These are phyloP conservation scores for Neoaliturus tenellus DNA, from an alignment of 2,888 invertebrate species.

Conservation along the genomic window DNA sequence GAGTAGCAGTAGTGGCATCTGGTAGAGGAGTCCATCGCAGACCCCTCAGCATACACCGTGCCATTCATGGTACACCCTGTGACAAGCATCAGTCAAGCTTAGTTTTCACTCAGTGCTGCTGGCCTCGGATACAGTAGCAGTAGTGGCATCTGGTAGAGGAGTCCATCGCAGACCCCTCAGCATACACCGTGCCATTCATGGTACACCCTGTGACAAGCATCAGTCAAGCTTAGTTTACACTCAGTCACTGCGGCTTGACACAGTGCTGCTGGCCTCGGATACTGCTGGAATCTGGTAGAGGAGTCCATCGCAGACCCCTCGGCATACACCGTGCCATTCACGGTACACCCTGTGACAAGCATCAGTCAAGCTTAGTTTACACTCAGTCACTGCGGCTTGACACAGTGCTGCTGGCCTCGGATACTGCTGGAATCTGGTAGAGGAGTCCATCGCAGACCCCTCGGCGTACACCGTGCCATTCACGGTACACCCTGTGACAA, in stretches of 20 bases:
- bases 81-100: no score
- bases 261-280: constrained; percentile 83
- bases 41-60: constrained; percentile 85
- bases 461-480: constrained; percentile 85
- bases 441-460: constrained; percentile 89
- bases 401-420: constrained; percentile 82
- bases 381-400: constrained; percentile 87
- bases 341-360: constrained; percentile 77
- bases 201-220: constrained; percentile 77
- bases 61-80: constrained; percentile 83
- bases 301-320: constrained; percentile 91
- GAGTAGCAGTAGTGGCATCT: constrained; percentile 94
- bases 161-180: constrained; percentile 89
- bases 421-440: constrained; percentile 90
- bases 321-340: constrained; percentile 83
- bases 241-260: constrained; percentile 87
- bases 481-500: constrained; percentile 78
- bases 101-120: constrained; percentile 85
- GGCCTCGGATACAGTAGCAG: constrained; percentile 88
- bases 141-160: constrained; percentile 88
- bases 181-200: constrained; percentile 83
- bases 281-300: constrained; percentile 88
- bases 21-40: constrained; percentile 86
- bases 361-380: no score
- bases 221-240: no score